Evolutionary conservation across 2,113 vertebrate species (phyloP).

Genomic region (Cercopithecus mona): DNA sequence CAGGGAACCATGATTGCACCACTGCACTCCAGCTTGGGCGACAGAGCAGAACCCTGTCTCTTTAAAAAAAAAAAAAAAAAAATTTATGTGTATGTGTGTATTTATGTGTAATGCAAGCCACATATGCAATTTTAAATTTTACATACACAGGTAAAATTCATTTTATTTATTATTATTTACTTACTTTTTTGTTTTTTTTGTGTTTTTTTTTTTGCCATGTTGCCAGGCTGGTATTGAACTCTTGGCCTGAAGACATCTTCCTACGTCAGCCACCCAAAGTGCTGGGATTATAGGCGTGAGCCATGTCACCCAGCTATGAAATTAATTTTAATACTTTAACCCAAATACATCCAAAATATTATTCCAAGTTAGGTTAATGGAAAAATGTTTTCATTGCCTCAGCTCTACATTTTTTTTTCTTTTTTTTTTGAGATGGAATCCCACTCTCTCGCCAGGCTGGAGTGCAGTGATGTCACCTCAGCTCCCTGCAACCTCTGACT

Average conservation of each 20-base stretch:
- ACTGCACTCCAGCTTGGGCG: not conserved
- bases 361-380: not conserved
- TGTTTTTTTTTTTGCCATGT: not conserved
- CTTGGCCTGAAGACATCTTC: not conserved
- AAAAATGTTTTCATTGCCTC: slow-evolving; percentile 21
- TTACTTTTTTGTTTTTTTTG: not conserved
- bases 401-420: not conserved
- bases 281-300: not conserved
- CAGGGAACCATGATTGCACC: not conserved
- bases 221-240: not conserved
- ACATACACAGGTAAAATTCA: not conserved
- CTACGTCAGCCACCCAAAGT: not conserved
- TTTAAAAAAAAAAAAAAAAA: not conserved
- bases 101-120: not conserved
- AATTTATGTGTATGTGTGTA: not conserved
- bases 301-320: not conserved
- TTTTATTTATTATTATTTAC: not conserved
- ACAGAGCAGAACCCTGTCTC: not conserved
- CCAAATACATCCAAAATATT: not conserved
- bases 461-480: too few species aligned
- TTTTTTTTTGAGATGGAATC: too few species aligned
- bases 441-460: too few species aligned
- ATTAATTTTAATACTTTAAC: slow-evolving; percentile 17
- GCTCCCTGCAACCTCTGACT: too few species aligned
- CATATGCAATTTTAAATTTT: not conserved